A percentile compares a stretch with the other conserved stretches of the same genome.
These are phyloP conservation scores for Fratercula arctica DNA, from an alignment of 2,797 vertebrate species.

Conservation along the genomic window DNA sequence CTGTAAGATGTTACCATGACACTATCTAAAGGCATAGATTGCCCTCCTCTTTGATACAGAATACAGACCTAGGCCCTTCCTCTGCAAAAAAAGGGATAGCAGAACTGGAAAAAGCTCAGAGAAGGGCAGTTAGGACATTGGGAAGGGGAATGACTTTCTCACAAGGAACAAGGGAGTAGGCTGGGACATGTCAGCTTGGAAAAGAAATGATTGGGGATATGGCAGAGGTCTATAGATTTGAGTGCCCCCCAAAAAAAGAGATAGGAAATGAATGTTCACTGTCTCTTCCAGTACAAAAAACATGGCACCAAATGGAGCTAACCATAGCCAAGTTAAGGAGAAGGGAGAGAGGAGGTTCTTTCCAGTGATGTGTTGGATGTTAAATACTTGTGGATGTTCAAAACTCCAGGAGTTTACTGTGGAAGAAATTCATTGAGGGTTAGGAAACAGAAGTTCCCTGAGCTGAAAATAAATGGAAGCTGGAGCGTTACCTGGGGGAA, in stretches of 20 bases:
- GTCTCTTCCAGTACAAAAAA: not conserved
- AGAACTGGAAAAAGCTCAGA: not conserved
- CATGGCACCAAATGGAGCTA: not conserved
- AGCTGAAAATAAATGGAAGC: not conserved
- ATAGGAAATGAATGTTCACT: not conserved
- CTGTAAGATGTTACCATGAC: not conserved
- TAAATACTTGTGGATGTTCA: not conserved
- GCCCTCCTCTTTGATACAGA: not conserved
- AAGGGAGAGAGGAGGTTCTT: not conserved
- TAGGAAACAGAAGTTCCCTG: not conserved
- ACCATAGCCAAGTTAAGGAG: not conserved
- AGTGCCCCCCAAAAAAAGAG: not conserved
- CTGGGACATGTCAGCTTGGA: not conserved
- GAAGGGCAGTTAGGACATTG: not conserved
- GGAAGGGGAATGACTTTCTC: not conserved
- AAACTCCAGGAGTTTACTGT: not conserved
- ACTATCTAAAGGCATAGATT: not conserved
- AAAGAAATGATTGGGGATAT: not conserved
- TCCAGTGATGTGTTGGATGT: not conserved
- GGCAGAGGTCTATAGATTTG: not conserved
- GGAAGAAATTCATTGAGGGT: not conserved
- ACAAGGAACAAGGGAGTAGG: not conserved
- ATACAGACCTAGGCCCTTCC: not conserved
- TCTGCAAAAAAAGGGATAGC: not conserved
- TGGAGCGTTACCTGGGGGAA: not conserved